Evolutionary conservation across 2,888 invertebrate genomes (phyloP).

Genomic region (Fabriciana adippe): DNA sequence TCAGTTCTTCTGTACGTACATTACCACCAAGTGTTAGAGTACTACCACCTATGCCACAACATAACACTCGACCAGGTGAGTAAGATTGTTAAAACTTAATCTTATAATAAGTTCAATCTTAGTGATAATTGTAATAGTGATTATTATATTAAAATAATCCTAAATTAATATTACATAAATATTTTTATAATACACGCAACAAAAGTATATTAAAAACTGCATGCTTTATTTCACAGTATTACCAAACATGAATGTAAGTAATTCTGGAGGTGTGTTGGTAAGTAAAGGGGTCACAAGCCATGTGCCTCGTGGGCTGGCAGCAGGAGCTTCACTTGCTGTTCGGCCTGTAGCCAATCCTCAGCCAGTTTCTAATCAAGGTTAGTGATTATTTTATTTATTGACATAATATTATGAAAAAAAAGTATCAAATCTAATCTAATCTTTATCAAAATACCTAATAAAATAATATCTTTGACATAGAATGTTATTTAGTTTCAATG

Average conservation of each 20-base stretch:
- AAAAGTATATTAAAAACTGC: neutral
- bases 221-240: slow-evolving; percentile 49
- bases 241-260: slow-evolving; percentile 64
- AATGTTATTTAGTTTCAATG: no score
- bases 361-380: slow-evolving; percentile 54
- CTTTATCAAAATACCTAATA: neutral
- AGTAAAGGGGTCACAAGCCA: slow-evolving; percentile 69
- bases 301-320: slow-evolving; percentile 85
- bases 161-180: neutral
- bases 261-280: slow-evolving; percentile 63
- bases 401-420: neutral
- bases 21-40: slow-evolving; percentile 72
- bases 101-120: neutral
- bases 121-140: no score
- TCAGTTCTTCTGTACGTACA: slow-evolving; percentile 70
- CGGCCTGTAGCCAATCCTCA: slow-evolving; percentile 84
- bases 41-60: slow-evolving; percentile 68
- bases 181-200: neutral
- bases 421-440: neutral
- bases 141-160: no score
- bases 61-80: slow-evolving; percentile 70
- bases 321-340: slow-evolving; percentile 88
- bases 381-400: slow-evolving; percentile 9
- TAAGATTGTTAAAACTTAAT: neutral
- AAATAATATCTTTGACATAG: slow-evolving; percentile 20